Conservation (phyloP, 2,113 vertebrate species). For the Tor tambroides region DNA sequence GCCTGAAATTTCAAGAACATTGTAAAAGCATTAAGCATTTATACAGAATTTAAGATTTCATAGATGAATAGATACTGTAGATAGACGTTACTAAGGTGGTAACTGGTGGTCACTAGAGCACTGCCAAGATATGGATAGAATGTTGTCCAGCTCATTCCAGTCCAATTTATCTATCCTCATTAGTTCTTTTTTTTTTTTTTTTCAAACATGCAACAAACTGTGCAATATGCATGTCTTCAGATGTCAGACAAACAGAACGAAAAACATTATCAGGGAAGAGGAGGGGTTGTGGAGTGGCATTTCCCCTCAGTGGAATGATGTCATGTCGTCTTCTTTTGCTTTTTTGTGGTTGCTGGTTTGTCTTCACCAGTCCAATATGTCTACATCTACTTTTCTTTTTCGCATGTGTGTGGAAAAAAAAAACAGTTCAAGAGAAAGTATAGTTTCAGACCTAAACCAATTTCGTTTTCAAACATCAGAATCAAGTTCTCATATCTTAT, state of each 20-base stretch:
- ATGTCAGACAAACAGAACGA: background rate
- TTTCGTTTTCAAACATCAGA: slow-evolving; percentile 25
- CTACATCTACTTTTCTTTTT: background rate
- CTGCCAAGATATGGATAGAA: background rate
- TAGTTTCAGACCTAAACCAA: slow-evolving; percentile 20
- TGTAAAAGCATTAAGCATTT: background rate
- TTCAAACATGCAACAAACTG: background rate
- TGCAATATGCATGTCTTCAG: background rate
- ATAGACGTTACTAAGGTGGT: background rate
- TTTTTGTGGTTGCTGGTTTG: background rate
- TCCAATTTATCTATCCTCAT: background rate
- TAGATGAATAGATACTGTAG: background rate
- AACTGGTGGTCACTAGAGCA: background rate
- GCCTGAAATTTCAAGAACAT: background rate
- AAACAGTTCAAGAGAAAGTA: slow-evolving; percentile 10
- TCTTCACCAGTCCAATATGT: background rate
- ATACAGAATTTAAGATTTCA: background rate
- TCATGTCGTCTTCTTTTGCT: background rate
- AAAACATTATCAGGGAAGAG: slow-evolving; percentile 1
- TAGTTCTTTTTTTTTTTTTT: background rate
- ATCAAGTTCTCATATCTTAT: background rate
- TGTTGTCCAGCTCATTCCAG: background rate
- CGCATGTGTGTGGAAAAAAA: background rate
- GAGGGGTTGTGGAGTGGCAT: background rate
- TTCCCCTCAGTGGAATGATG: slow-evolving; percentile 36